Base-by-base conservation (phyloP, 2,888 invertebrate species). In the Drosophila subsilvestris region DNA sequence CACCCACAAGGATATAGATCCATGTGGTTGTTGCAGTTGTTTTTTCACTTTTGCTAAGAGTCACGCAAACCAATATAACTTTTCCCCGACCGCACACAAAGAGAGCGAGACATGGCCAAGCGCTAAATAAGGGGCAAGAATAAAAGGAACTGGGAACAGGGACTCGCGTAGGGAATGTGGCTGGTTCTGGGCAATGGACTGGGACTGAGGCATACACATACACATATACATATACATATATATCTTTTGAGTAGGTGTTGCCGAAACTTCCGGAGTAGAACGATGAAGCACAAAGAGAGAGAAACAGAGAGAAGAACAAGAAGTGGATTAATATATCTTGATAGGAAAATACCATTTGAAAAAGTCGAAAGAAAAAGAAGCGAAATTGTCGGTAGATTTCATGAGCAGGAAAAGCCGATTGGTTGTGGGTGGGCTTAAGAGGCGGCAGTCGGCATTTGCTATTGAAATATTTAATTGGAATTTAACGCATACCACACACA, bases 381-480 rank as follows among this genome's bases (percentile, higher is more conserved):
- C 37, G 22, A 62, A 43, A 42, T 42, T 48, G 56, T 44, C 48
- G n/a, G 47, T 43, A 45, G 58, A 66, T 66, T 50, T 47, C 67
- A 29, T 48, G 32, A 27, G 22, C 22, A 29, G 60, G 48, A 43
- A 45, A 27, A 43, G 55, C 54, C 63, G 63, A 70, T 59, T 75
- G 66, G 51, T 47, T 45, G 57, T 70, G 66, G 55, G 59, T 45
- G 57, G 66, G 66, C 59, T 63, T 61, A 65, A 29, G 49, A 29
- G 51, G 27, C 29, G 49, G 45, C 63, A 57, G 58, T 63, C 69
- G 54, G 63, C 63, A 70, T 70, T 74, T 74, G 81, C 84, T 72
- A 88, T 86, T 86, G 85, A 88, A 88, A 88, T 88, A 85, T 85
- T 86, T 85, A 88, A 85, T 85, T 85, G 85, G 81, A 85, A 85